phyloP scores from a whole-genome alignment of 2,113 vertebrate species.

The Passer domesticus region DNA sequence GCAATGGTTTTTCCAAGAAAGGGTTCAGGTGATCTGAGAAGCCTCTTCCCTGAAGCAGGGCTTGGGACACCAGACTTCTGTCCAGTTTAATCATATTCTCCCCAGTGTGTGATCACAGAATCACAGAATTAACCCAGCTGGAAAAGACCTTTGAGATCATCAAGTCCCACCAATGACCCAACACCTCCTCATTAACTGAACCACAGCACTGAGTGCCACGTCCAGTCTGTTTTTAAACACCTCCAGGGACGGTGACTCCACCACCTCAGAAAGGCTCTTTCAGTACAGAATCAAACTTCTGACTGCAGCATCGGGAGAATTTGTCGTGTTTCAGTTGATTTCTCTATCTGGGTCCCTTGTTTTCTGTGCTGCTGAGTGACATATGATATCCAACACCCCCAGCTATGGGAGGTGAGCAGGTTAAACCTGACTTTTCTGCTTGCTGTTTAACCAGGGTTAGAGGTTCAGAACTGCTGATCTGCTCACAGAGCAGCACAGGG shows the following conservation, averaged over 20 bases:
- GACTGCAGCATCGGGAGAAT: background rate
- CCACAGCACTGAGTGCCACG: too few species aligned
- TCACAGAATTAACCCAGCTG: background rate
- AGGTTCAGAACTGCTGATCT: background rate
- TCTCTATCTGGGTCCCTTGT: background rate
- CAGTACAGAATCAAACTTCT: background rate
- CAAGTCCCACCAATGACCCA: background rate
- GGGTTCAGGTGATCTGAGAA: background rate
- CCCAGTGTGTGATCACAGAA: background rate
- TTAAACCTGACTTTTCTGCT: background rate
- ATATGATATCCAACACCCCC: background rate
- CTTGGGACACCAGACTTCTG: background rate
- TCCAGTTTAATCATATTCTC: background rate
- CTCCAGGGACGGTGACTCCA: rapidly evolving
- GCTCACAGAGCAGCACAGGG: rapidly evolving
- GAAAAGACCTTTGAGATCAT: background rate
- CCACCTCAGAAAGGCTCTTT: background rate
- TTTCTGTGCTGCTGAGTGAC: background rate
- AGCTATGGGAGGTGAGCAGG: background rate
- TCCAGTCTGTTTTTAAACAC: too few species aligned
- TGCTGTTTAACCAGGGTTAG: background rate
- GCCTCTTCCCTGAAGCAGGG: background rate
- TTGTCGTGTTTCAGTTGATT: background rate
- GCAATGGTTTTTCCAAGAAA: background rate
- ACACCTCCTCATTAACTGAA: background rate